phyloP scores from a whole-genome alignment of 2,113 vertebrate species.

The Epinephelus moara region DNA sequence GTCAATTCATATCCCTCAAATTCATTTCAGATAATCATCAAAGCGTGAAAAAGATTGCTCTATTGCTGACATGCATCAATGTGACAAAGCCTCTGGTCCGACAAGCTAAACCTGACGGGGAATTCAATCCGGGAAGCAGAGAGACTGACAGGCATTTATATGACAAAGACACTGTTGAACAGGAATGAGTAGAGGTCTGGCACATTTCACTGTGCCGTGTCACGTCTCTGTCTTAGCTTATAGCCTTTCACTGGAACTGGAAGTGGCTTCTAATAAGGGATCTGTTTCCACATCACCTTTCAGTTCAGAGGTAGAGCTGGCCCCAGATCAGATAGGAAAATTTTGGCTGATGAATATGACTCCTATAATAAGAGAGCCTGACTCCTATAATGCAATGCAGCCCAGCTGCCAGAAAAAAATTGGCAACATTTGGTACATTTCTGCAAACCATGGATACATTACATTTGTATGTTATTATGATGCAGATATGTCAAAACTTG shows the following conservation, averaged over 20 bases:
- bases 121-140: constrained; percentile 1
- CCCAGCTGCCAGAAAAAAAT: no score
- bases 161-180: constrained; percentile 26
- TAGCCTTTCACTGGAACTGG: not conserved
- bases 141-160: not conserved
- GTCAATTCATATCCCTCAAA: not conserved
- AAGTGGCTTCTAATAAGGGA: not conserved
- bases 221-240: constrained; percentile 11
- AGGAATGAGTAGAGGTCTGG: constrained; percentile 12
- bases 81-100: constrained; percentile 18
- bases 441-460: no score
- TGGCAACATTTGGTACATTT: no score
- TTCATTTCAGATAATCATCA: not conserved
- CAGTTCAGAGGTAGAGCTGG: not conserved
- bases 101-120: constrained; percentile 62
- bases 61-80: not conserved
- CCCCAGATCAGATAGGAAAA: constrained; percentile 15
- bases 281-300: not conserved
- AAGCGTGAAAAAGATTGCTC: not conserved
- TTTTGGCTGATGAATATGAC: not conserved
- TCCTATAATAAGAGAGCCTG: no score
- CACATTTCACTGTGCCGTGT: constrained; percentile 11
- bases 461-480: no score
- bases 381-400: not conserved
- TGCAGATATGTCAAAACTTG: no score